These are phyloP conservation scores for Athripsodes cinereus DNA, from an alignment of 2,888 invertebrate genomes.

Conservation along the genomic window DNA sequence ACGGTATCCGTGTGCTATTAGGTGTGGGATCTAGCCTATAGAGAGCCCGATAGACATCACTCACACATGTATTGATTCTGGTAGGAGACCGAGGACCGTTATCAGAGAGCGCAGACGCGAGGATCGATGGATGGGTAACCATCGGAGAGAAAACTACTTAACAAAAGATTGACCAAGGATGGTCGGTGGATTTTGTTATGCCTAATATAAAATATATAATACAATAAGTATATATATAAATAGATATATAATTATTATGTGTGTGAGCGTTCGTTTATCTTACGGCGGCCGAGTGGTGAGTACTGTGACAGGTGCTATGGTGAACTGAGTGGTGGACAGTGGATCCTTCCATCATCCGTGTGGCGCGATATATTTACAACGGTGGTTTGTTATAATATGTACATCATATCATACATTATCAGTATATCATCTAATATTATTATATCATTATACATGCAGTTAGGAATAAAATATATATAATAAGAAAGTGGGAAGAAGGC, in stretches of 20 bases:
- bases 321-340: conserved; percentile 37
- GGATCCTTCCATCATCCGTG: conserved; percentile 17
- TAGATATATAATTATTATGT: conserved; percentile 12
- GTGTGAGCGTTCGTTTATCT: conserved; percentile 21
- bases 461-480: conserved; percentile 23
- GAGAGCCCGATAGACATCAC: conserved; percentile 36
- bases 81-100: conserved; percentile 34
- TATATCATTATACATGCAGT: conserved; percentile 22
- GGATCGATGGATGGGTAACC: conserved; percentile 31
- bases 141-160: conserved; percentile 29
- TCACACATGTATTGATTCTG: conserved; percentile 65
- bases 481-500: conserved; percentile 27
- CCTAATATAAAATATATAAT: not conserved
- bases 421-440: not conserved
- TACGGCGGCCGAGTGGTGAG: conserved; percentile 26
- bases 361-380: conserved; percentile 17
- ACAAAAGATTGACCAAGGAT: conserved; percentile 13
- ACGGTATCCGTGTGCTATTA: conserved; percentile 16
- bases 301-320: conserved; percentile 39
- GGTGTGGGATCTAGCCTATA: conserved; percentile 17
- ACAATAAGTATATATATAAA: not conserved
- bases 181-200: conserved; percentile 10
- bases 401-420: conserved; percentile 12
- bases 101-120: conserved; percentile 24
- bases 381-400: conserved; percentile 14